Evolutionary conservation across 2,113 vertebrate genomes (phyloP).

Genomic region (Aptenodytes patagonicus): DNA sequence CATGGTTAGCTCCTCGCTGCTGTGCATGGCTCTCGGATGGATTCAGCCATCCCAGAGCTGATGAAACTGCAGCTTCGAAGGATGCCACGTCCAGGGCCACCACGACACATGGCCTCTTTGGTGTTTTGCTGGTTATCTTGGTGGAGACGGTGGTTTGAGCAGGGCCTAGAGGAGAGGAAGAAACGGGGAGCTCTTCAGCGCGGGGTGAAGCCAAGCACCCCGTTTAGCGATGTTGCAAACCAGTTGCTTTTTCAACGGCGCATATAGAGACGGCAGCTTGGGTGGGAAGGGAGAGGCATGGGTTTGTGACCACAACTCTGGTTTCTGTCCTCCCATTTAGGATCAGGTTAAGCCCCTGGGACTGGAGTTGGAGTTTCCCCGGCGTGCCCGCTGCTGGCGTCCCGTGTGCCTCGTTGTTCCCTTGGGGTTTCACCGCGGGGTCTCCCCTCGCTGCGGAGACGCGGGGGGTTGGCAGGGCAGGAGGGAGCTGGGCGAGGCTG

Average conservation of each 20-base stretch:
- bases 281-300: neutral
- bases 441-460: accelerated
- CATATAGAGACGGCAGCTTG: accelerated
- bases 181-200: accelerated
- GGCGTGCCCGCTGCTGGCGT: neutral
- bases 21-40: neutral
- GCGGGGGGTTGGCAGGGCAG: neutral
- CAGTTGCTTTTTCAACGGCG: neutral
- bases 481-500: neutral
- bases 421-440: neutral
- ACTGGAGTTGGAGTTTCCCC: neutral
- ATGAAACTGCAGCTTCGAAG: neutral
- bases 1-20: neutral
- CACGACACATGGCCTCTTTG: accelerated
- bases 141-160: neutral
- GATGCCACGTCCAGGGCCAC: neutral
- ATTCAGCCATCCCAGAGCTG: neutral
- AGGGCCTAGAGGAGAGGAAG: neutral
- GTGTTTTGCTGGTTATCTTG: neutral
- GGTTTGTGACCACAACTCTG: accelerated
- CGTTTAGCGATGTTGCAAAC: neutral
- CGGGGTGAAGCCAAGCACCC: accelerated
- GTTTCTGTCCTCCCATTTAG: neutral
- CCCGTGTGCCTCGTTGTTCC: accelerated
- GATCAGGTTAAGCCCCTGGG: neutral